Conservation (phyloP, 1,140 invertebrate genomes). For the Brachionus rotundiformis region DNA sequence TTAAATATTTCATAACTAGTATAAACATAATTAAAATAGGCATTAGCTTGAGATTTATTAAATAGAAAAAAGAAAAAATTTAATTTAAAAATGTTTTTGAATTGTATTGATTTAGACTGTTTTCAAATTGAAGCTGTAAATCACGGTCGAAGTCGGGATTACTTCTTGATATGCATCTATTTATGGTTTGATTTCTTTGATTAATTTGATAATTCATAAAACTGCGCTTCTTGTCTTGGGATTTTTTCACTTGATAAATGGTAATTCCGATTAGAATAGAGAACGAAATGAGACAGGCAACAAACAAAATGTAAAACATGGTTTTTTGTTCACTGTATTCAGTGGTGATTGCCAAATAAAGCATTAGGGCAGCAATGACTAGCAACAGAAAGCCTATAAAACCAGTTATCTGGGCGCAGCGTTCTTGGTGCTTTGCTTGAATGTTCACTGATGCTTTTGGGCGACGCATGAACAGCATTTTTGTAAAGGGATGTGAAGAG, state of each 20-base stretch:
- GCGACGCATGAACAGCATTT: slow-evolving; percentile 27
- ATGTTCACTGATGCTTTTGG: background rate
- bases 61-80: background rate
- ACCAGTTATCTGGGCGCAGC: slow-evolving; percentile 36
- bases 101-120: background rate
- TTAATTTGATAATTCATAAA: background rate
- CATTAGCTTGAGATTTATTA: background rate
- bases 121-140: background rate
- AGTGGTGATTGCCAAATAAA: slow-evolving; percentile 9
- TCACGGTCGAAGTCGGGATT: background rate
- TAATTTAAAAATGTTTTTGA: background rate
- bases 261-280: background rate
- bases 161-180: slow-evolving; percentile 11
- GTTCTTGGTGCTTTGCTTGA: background rate
- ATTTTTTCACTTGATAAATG: background rate
- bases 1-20: background rate
- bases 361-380: background rate
- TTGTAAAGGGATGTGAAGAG: background rate
- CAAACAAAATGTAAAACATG: slow-evolving; percentile 45
- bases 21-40: background rate
- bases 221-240: slow-evolving; percentile 16
- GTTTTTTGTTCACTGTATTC: slow-evolving; percentile 51
- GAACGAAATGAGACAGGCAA: background rate
- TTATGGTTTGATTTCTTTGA: slow-evolving; percentile 9
- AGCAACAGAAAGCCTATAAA: slow-evolving; percentile 1